Base-by-base conservation (phyloP, 2,113 vertebrate species). In the Hystrix brachyura region DNA sequence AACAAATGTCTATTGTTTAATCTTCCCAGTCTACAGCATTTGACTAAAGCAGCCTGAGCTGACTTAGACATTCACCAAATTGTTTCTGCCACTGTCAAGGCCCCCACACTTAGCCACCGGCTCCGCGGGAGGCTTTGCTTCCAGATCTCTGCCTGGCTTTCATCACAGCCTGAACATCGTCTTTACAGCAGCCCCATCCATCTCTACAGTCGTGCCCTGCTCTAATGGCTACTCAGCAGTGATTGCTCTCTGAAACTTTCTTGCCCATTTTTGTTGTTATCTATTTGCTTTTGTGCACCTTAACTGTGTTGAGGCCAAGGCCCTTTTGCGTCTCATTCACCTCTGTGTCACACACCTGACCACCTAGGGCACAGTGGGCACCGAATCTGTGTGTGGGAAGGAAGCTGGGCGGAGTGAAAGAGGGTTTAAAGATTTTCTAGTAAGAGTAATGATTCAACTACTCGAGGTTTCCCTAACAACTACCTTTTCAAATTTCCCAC, bases 361-460 rank as follows among this genome's bases (percentile, higher is more conserved):
- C 59, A 51, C 57, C 46, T 64, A 91, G 13, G 62, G 5, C 38
- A 38, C 32, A 72, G 25, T 14, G 62, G n/a, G 46, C 32, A 69
- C n/a, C 62, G 91, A 59, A 74, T 78, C 67, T 74, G 21, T 21
- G 14, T 1, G 8, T 17, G 8, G 0, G 51, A 23, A 60, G 14
- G 12, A 80, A 32, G 8, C 51, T 38, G 29, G 34, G 38, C 23
- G 25, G 5, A 51, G 13, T 21, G 25, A 87, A 94, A 80, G 17
- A 9, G 5, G 23, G 3, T 8, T 94, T 69, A 94, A 71, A 92
- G 34, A 81, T 65, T 89, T 90, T 72, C 59, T 91, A 46, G 90
- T 60, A 88, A 97, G 94, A 15, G 23, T 53, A 94, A 92, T 69
- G 9, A 78, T n/a, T 55, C 23, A 62, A 87, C 29, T 74, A 29